Conservation (phyloP, 1,140 invertebrate genomes). For the Ceratosolen fusciceps region DNA sequence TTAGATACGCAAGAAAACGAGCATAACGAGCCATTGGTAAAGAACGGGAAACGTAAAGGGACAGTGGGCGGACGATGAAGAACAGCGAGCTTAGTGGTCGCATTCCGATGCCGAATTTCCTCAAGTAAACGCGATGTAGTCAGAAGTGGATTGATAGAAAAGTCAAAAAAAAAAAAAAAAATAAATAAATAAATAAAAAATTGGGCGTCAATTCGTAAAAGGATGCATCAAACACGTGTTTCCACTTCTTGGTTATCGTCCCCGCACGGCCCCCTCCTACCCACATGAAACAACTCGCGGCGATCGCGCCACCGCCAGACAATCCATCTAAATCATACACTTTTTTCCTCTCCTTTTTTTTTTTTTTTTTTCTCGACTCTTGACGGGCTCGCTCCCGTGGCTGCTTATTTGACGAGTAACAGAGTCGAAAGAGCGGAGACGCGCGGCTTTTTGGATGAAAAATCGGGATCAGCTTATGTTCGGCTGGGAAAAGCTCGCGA, state of each 20-base stretch:
- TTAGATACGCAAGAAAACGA: no score
- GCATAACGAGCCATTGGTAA: no score
- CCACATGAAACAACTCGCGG: neutral
- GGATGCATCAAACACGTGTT: slow-evolving; percentile 16
- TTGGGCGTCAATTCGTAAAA: neutral
- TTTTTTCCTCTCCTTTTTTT: no score
- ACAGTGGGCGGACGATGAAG: no score
- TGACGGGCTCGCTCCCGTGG: neutral
- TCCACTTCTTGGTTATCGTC: slow-evolving; percentile 3
- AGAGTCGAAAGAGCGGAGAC: neutral
- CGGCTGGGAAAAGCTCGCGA: neutral
- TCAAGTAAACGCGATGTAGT: neutral
- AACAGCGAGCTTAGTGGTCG: no score
- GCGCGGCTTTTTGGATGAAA: neutral
- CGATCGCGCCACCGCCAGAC: neutral
- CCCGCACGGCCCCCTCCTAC: neutral
- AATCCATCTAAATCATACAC: slow-evolving; percentile 13
- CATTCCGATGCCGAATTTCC: neutral
- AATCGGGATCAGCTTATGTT: neutral
- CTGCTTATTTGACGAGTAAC: slow-evolving; percentile 30
- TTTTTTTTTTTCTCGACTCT: neutral
- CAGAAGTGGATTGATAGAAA: neutral
- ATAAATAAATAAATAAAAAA: no score
- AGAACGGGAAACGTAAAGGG: no score
- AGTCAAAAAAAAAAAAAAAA: neutral